phyloP scores from a whole-genome alignment of 2,888 invertebrate species.

The Diogma glabrata region DNA sequence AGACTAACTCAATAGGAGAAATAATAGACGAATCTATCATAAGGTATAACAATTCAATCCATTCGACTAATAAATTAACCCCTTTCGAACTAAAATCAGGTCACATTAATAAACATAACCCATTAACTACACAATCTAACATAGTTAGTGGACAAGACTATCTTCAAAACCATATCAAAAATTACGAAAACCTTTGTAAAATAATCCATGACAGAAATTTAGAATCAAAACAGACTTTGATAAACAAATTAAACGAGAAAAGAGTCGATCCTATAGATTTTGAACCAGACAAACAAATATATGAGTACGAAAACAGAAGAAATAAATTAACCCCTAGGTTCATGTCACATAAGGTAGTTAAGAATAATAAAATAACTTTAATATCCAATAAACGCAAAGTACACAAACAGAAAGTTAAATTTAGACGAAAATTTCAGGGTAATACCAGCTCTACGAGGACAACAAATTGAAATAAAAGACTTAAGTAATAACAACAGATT shows the following conservation, averaged over 20 bases:
- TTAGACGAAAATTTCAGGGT: neutral
- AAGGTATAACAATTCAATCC: slow-evolving; percentile 12
- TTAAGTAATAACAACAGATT: neutral
- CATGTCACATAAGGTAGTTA: slow-evolving; percentile 10
- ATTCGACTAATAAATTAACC: slow-evolving; percentile 14
- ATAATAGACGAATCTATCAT: slow-evolving; percentile 15
- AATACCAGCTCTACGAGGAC: neutral
- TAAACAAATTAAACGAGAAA: neutral
- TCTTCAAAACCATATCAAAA: neutral
- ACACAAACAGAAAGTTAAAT: slow-evolving; percentile 3
- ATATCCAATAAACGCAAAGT: slow-evolving; percentile 2
- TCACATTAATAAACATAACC: slow-evolving; percentile 10
- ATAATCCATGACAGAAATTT: neutral
- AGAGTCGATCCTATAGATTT: neutral
- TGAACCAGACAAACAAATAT: neutral
- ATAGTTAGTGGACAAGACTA: neutral
- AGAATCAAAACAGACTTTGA: neutral
- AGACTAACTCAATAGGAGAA: slow-evolving; percentile 13
- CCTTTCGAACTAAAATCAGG: slow-evolving; percentile 15
- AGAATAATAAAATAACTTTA: slow-evolving; percentile 8
- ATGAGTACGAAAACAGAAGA: slow-evolving; percentile 11
- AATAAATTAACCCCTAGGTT: slow-evolving; percentile 6
- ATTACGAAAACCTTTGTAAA: neutral
- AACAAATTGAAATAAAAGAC: neutral
- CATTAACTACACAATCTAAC: slow-evolving; percentile 8